These are phyloP conservation scores for Champsocephalus gunnari DNA, from an alignment of 2,797 vertebrate species.

Conservation along the genomic window DNA sequence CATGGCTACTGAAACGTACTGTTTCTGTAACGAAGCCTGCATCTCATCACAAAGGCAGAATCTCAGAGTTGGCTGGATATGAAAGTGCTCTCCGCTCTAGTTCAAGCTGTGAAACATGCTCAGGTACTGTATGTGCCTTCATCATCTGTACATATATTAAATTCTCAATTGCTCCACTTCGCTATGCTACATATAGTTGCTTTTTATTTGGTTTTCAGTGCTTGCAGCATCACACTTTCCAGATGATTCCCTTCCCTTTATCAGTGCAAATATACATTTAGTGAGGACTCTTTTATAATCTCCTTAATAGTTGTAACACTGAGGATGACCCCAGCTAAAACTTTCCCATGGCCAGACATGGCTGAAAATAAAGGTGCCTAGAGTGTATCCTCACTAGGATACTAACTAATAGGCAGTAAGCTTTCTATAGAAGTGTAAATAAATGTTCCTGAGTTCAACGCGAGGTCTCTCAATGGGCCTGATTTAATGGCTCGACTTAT, in stretches of 20 bases:
- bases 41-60: slow-evolving; percentile 39
- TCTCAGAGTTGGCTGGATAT: slow-evolving; percentile 59
- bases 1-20: slow-evolving; percentile 13
- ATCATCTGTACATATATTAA: slow-evolving; percentile 81
- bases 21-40: slow-evolving; percentile 25
- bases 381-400: slow-evolving; percentile 20
- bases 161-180: slow-evolving; percentile 55
- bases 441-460: slow-evolving; percentile 71
- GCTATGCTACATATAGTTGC: slow-evolving; percentile 85
- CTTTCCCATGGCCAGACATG: slow-evolving; percentile 12
- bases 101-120: slow-evolving; percentile 52
- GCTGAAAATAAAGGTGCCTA: slow-evolving; percentile 41
- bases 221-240: slow-evolving; percentile 78
- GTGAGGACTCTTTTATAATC: slow-evolving; percentile 45
- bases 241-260: slow-evolving; percentile 72
- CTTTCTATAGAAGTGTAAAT: slow-evolving; percentile 35
- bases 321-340: slow-evolving; percentile 44
- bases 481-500: slow-evolving; percentile 48
- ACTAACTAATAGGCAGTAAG: slow-evolving; percentile 10
- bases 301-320: slow-evolving; percentile 57
- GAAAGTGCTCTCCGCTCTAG: slow-evolving; percentile 72
- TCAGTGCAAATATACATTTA: slow-evolving; percentile 81
- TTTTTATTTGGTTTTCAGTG: slow-evolving; percentile 86
- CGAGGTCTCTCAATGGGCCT: slow-evolving; percentile 50
- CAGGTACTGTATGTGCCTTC: slow-evolving; percentile 41